Evolutionary conservation across 2,888 invertebrate species (phyloP).

Genomic region (Andrena haemorrhoa): DNA sequence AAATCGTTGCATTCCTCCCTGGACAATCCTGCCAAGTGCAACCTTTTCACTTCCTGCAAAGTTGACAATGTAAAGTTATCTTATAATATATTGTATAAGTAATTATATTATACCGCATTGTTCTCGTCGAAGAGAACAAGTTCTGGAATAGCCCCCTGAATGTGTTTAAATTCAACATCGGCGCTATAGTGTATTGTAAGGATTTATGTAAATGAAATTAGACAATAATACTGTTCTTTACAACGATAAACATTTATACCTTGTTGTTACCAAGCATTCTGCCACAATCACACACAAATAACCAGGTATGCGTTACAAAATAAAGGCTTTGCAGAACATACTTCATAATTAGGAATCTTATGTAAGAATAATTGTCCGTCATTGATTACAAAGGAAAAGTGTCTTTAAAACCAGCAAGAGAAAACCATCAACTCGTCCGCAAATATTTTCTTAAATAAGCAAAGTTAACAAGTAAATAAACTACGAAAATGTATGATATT

Average conservation of each 20-base stretch:
- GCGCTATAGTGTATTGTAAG: constrained; percentile 66
- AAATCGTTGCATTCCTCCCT: constrained; percentile 90
- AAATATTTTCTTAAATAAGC: neutral
- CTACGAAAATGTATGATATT: neutral
- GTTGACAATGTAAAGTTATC: constrained; percentile 8
- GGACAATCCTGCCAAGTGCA: constrained; percentile 86
- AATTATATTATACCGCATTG: constrained; percentile 83
- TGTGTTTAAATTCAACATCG: constrained; percentile 88
- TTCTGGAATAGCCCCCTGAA: constrained; percentile 89
- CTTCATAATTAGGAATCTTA: constrained; percentile 17
- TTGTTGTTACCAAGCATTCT: neutral
- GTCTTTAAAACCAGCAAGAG: neutral
- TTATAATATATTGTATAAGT: neutral
- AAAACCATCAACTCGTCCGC: neutral
- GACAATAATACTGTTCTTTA: neutral
- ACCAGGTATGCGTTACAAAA: neutral
- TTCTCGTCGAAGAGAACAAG: constrained; percentile 87
- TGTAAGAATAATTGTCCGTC: constrained; percentile 27
- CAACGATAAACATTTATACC: neutral
- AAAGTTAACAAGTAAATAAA: neutral
- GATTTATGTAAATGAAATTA: constrained; percentile 20
- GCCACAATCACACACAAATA: neutral
- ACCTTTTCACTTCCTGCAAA: constrained; percentile 87
- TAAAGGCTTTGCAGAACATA: neutral
- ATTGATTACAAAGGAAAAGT: neutral